Percentiles rank a stretch among this genome's conserved stretches.
Conservation (phyloP, 2,888 invertebrate genomes). For the Spatulosminthurus flaviceps region DNA sequence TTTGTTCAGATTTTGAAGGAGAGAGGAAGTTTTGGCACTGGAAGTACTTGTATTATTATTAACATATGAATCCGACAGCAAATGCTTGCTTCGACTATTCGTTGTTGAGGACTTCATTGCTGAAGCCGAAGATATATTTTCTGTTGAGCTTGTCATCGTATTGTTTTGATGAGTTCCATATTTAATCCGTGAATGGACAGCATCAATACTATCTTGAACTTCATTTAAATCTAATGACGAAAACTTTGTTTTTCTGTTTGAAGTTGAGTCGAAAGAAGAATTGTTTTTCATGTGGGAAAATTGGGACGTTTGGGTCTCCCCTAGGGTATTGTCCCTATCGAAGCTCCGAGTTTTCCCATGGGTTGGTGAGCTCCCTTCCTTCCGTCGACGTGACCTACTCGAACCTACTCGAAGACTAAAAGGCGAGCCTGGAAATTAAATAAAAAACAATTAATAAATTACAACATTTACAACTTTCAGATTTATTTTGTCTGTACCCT, state of each 20-base stretch:
- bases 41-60: constrained; percentile 53
- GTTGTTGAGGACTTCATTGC: constrained; percentile 47
- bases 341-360: constrained; percentile 63
- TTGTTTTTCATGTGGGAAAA: constrained; percentile 30
- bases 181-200: constrained; percentile 61
- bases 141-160: constrained; percentile 50
- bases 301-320: constrained; percentile 17
- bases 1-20: constrained; percentile 32
- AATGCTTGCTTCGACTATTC: constrained; percentile 33
- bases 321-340: constrained; percentile 55
- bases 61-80: constrained; percentile 39
- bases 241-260: constrained; percentile 32
- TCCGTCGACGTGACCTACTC: constrained; percentile 56
- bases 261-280: constrained; percentile 31
- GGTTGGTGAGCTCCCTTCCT: constrained; percentile 51
- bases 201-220: constrained; percentile 58
- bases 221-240: constrained; percentile 49
- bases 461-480: background rate
- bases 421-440: constrained; percentile 73
- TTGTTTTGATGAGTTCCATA: constrained; percentile 31
- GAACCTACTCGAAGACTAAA: constrained; percentile 82
- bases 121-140: constrained; percentile 57
- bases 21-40: constrained; percentile 58
- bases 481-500: too few species aligned
- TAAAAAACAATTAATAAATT: background rate